Conservation (phyloP, 2,113 vertebrate species). For the Seriola dumerili region DNA sequence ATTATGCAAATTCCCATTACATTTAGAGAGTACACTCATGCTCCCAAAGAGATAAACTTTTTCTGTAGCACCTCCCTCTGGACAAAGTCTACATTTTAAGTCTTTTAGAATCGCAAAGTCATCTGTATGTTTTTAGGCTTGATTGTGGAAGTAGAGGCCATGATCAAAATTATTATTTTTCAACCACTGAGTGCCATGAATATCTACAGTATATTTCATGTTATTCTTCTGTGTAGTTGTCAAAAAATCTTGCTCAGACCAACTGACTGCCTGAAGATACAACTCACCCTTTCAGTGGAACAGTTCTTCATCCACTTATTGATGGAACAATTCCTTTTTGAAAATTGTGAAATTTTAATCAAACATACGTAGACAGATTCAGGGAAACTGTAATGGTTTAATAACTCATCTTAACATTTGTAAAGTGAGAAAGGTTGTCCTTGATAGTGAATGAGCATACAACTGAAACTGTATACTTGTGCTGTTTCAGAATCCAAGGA, state of each 20-base stretch:
- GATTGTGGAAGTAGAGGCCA: background rate
- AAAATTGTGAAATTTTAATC: slow-evolving; percentile 4
- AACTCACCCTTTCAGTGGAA: background rate
- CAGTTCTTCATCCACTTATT: slow-evolving; percentile 9
- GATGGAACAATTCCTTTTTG: background rate
- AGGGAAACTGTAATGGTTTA: background rate
- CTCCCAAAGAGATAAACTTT: too few relatives aligned
- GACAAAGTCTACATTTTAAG: too few relatives aligned
- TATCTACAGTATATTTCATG: too few relatives aligned
- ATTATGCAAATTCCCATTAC: too few relatives aligned
- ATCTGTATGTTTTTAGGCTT: too few relatives aligned
- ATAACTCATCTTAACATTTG: background rate
- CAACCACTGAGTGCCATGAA: too few relatives aligned
- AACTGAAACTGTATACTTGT: background rate
- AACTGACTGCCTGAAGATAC: background rate
- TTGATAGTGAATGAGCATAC: background rate
- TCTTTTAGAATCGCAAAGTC: too few relatives aligned
- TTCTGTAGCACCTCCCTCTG: too few relatives aligned
- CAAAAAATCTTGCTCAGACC: background rate
- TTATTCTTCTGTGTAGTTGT: too few relatives aligned
- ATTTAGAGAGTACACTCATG: too few relatives aligned
- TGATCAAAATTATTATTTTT: too few relatives aligned
- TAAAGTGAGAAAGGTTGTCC: background rate
- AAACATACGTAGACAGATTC: background rate
- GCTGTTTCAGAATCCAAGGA: slow-evolving; percentile 19